Conservation (phyloP, 2,113 vertebrate genomes). For the Apteryx owenii region DNA sequence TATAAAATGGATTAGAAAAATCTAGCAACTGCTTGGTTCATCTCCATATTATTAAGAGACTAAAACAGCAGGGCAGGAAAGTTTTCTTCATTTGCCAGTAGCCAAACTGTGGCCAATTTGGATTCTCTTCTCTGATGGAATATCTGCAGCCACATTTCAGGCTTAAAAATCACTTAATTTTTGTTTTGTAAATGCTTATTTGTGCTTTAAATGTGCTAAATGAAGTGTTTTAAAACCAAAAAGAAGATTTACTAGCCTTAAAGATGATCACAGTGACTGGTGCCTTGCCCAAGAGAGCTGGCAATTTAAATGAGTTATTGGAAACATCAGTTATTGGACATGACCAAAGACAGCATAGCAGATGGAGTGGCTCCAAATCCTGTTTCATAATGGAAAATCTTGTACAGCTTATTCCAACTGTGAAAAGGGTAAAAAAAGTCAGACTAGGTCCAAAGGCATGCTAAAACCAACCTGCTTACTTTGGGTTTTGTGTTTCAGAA, state of each 20-base stretch:
- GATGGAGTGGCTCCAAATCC: background rate
- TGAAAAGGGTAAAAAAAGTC: constrained; percentile 26
- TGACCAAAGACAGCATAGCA: background rate
- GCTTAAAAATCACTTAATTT: constrained; percentile 55
- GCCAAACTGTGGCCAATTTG: constrained; percentile 30
- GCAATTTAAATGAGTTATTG: constrained; percentile 43
- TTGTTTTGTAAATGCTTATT: constrained; percentile 52
- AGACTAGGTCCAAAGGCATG: background rate
- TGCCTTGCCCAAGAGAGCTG: constrained; percentile 35
- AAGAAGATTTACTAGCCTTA: constrained; percentile 48
- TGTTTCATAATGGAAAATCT: constrained; percentile 41
- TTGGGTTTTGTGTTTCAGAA: constrained; percentile 4
- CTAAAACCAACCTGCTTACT: background rate
- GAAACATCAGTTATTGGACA: constrained; percentile 48
- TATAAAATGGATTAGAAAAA: constrained; percentile 35
- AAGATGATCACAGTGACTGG: constrained; percentile 31
- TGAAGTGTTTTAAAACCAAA: constrained; percentile 31
- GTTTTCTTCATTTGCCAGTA: constrained; percentile 30
- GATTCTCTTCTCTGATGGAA: constrained; percentile 20
- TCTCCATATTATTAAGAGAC: constrained; percentile 15
- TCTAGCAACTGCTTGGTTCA: background rate
- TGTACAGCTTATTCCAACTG: background rate
- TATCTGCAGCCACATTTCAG: constrained; percentile 31
- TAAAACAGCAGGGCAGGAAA: constrained; percentile 30
- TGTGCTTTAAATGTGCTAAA: constrained; percentile 40